These are phyloP conservation scores for Pachycephala philippinensis DNA, from an alignment of 2,113 vertebrate genomes.

Conservation along the genomic window DNA sequence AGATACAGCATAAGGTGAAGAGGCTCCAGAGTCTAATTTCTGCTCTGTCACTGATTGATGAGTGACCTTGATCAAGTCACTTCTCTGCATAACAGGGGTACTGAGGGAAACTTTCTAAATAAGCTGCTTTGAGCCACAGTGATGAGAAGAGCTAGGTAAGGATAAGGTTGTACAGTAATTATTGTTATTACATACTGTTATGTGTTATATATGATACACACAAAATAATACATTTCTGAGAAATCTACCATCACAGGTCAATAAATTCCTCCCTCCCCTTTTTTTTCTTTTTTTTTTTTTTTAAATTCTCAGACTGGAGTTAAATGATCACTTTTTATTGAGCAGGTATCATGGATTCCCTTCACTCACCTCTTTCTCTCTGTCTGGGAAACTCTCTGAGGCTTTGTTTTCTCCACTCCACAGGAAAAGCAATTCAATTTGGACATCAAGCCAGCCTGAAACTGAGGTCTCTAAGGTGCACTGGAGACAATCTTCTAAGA, in stretches of 20 bases:
- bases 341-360: background rate
- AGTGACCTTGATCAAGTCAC: background rate
- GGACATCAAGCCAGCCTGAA: constrained; percentile 14
- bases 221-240: background rate
- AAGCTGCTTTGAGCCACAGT: background rate
- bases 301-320: background rate
- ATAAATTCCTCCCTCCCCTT: fast-evolving
- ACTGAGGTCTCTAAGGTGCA: background rate
- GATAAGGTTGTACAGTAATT: background rate
- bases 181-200: background rate
- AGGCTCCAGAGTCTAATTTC: background rate
- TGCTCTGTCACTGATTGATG: background rate
- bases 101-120: background rate
- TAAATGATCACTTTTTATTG: background rate
- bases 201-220: background rate
- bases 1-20: background rate
- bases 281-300: background rate
- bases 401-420: background rate
- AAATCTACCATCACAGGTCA: background rate
- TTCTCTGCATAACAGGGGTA: background rate
- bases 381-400: background rate
- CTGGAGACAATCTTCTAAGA: background rate
- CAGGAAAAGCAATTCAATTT: constrained; percentile 38
- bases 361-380: background rate
- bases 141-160: background rate